These are phyloP conservation scores for Holotrichia oblita DNA, from an alignment of 1,140 invertebrate genomes.

Conservation along the genomic window DNA sequence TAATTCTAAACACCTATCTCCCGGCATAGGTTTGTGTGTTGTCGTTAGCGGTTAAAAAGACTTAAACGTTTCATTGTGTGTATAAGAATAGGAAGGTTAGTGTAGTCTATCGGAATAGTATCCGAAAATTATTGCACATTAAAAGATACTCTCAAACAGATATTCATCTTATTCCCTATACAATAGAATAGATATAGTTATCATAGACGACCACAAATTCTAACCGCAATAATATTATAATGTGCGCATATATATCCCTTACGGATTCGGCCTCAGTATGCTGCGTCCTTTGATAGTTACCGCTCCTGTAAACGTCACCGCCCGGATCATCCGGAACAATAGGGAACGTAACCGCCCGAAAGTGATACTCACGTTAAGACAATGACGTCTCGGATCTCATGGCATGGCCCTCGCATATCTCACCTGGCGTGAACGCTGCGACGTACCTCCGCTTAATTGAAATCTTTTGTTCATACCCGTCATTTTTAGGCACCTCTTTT, in stretches of 20 bases:
- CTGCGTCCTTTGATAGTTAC: background rate
- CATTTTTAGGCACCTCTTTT: background rate
- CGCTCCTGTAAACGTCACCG: conserved; percentile 14
- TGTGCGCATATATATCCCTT: too few relatives aligned
- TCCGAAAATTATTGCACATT: background rate
- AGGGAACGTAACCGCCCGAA: conserved; percentile 7
- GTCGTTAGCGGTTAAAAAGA: background rate
- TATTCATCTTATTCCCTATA: background rate
- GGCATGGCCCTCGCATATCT: background rate
- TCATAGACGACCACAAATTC: background rate
- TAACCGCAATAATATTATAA: too few relatives aligned
- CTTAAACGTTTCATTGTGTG: background rate
- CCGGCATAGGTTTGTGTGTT: background rate
- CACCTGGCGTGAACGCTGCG: background rate
- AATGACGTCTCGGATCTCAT: background rate
- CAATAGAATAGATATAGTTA: background rate
- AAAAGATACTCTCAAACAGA: background rate
- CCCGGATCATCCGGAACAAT: background rate
- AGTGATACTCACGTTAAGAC: conserved; percentile 6
- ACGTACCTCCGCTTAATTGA: background rate
- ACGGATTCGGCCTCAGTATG: background rate
- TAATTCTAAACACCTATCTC: background rate
- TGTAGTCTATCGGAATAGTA: background rate
- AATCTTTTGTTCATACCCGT: background rate
- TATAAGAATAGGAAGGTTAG: background rate